Base-by-base conservation (phyloP, 2,888 invertebrate species). In the Camptogramma bilineatum region DNA sequence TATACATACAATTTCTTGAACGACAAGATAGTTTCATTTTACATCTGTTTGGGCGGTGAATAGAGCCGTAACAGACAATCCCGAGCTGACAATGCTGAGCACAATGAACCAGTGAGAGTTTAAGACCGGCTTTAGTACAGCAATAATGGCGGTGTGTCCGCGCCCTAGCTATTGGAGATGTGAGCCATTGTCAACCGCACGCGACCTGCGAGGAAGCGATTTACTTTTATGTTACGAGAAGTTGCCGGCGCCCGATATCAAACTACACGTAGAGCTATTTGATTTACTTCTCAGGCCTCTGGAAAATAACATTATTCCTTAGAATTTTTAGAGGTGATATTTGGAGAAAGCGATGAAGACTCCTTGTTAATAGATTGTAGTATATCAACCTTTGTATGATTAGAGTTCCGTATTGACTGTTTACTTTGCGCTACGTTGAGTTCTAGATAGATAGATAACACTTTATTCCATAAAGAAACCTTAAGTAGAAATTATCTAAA, bases 211-310 rank as follows among this genome's bases (percentile, higher is more conserved):
- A 52, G 44, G 19, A 48, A 60, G 39, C 46, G 17, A 16, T 55
- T 19, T 24, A 48, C 51, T 65, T 46, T 7, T 54, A 44, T 52
- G 51, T 68, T 58, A 57, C n/a, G 19, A 55, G 34, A 55, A 44
- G 44, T 53, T 17, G n/a, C 18, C n/a, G 42, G 16, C 7, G 17
- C 34, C 10, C 34, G 34, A 34, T 34, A 34, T 34, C 34, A 34
- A 34, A 34, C 34, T 34, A 34, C 34, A 34, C 13, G 34, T 10
- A 34, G 34, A 9, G 28, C 7, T 28, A 34, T 7, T 34, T 34
- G 34, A 28, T 28, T 34, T 34, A 34, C 10, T 34, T 34, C 34
- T 10, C 0, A 13, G 34, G 8, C 34, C 34, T 34, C 34, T 34
- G 34, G 2, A 34, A n/a, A 34, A 34, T 34, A 10, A 2, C 10